Evolutionary conservation across 2,113 vertebrate genomes (phyloP), one percentile per base, ranked within the genome.

Genomic region (Aspidoscelis tigris): DNA sequence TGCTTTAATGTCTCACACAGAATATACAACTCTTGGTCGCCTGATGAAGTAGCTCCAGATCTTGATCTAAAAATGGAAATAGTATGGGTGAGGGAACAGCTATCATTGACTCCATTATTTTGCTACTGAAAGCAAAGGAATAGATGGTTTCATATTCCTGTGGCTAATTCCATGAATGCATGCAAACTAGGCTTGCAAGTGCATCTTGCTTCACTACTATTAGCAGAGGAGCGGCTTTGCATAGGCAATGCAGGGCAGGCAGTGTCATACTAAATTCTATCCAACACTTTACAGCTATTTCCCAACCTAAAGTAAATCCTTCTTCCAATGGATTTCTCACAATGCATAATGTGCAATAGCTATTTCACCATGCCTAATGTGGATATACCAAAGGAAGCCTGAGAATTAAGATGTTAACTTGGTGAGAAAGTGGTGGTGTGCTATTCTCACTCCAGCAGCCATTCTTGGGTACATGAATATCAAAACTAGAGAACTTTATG

Each of bases 1-100:
- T 83, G 53, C 39, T 79, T 53, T 39, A 79, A 84, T 80, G 4
- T 76, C 41, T 84, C 81, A 73, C 8, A 68, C 66, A 66, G 5
- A 18, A 53, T 83, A 26, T 78, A 41, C 4, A 68, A 26, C 43
- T 83, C 74, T 4, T 0, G 10, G 24, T 82, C 85, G 75, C 58
- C 76, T 77, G 10, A 5, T 58, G 11, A 74, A 85, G 44, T 65
- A 74, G 6, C 55, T 84, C 26, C n/a, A 58, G 75, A 77, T 77
- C 53, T 7, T 73, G 22, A 41, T 43, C 39, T 70, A 39, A 64
- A 24, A 79, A 61, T 64, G 44, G 44, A 80, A 74, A 41, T 58
- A 65, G 12, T 68, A 55, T 68, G 21, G 12, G 7, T 24, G 50
- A 69, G 6, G 3, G 9, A 41, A 5, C 50, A n/a, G 20, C 61